Evolutionary conservation across 2,888 invertebrate genomes (phyloP).

Genomic region (Diabrotica balteata): DNA sequence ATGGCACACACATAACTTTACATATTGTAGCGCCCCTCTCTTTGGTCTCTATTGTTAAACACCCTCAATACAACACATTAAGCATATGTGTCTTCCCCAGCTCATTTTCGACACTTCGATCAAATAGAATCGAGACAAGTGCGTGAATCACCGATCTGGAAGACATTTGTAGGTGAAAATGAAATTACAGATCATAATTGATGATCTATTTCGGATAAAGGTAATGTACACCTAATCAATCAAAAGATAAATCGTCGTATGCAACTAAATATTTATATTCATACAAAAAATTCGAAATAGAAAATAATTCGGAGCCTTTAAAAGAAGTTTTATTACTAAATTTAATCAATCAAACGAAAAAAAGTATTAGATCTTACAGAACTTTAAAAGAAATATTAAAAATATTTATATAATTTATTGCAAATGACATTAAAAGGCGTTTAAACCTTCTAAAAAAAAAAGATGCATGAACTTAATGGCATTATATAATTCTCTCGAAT

Average conservation of each 20-base stretch:
- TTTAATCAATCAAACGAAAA: too few species aligned
- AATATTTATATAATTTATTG: too few species aligned
- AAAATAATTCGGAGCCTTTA: too few species aligned
- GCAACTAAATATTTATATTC: too few species aligned
- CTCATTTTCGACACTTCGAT: slow-evolving; percentile 35
- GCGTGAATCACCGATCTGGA: slow-evolving; percentile 36
- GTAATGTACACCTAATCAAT: too few species aligned
- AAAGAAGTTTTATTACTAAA: too few species aligned
- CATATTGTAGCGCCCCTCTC: slow-evolving; percentile 37
- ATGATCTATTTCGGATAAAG: background rate
- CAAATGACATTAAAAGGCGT: too few species aligned
- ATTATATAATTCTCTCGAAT: slow-evolving; percentile 24
- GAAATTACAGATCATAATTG: slow-evolving; percentile 34
- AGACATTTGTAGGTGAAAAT: slow-evolving; percentile 33
- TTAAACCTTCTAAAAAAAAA: too few species aligned
- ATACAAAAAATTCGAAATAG: too few species aligned
- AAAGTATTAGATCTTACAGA: too few species aligned
- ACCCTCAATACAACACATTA: slow-evolving; percentile 49
- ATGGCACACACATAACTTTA: slow-evolving; percentile 52
- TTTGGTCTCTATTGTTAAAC: slow-evolving; percentile 37
- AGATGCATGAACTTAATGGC: background rate
- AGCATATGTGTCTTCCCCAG: slow-evolving; percentile 55
- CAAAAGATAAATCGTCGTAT: too few species aligned
- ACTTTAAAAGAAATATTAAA: too few species aligned
- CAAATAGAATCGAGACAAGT: slow-evolving; percentile 30